phyloP scores from a whole-genome alignment of 2,888 invertebrate species.

The Tinea trinotella region DNA sequence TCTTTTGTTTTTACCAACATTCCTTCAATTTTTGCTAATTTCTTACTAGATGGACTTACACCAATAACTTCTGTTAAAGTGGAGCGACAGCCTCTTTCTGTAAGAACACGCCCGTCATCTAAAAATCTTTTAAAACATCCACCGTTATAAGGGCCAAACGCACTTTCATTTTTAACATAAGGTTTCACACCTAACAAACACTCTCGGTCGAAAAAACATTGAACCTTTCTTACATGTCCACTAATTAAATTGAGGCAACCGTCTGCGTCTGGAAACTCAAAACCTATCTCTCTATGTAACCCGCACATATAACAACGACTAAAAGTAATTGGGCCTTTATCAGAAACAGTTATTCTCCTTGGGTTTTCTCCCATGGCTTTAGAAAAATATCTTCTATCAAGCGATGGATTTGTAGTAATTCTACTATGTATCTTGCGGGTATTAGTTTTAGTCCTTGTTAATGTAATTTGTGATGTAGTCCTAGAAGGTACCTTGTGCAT shows the following conservation, averaged over 20 bases:
- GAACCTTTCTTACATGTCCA: not conserved
- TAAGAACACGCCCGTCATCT: not conserved
- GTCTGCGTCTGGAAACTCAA: not conserved
- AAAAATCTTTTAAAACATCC: slow-evolving; percentile 14
- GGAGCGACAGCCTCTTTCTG: slow-evolving; percentile 10
- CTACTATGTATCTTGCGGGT: too few species aligned
- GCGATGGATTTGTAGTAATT: too few species aligned
- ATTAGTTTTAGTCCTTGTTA: too few species aligned
- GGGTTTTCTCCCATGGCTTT: too few species aligned
- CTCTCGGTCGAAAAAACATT: not conserved
- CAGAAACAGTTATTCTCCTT: too few species aligned
- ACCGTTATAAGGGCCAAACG: not conserved
- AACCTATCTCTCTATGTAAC: not conserved
- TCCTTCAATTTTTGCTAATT: slow-evolving; percentile 12
- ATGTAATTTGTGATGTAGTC: too few species aligned
- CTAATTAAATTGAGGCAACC: not conserved
- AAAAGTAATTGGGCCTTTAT: too few species aligned
- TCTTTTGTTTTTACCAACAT: slow-evolving; percentile 24
- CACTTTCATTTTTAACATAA: not conserved
- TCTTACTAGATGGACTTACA: not conserved
- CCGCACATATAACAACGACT: slow-evolving; percentile 4
- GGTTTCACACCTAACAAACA: not conserved
- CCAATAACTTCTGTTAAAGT: not conserved
- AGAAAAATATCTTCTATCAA: too few species aligned
- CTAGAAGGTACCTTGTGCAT: too few species aligned